These are phyloP conservation scores for Eilema depressum DNA, from an alignment of 2,888 invertebrate species.

Conservation along the genomic window DNA sequence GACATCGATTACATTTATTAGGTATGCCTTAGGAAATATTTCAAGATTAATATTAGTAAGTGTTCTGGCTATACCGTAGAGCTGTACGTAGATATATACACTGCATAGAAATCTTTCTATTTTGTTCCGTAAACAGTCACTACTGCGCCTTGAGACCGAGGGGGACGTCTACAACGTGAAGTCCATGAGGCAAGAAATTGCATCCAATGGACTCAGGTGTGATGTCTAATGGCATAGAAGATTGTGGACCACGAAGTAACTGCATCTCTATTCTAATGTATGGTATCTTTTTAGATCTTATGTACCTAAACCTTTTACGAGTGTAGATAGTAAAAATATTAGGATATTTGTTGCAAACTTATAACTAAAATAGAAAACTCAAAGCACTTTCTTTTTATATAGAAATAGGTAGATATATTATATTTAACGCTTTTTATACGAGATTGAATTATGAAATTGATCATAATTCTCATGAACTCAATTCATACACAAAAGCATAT, in stretches of 20 bases:
- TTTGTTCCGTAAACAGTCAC: slow-evolving; percentile 9
- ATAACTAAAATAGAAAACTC: no score
- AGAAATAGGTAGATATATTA: no score
- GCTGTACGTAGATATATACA: background rate
- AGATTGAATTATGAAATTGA: no score
- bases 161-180: slow-evolving; percentile 21
- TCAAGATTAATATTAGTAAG: background rate
- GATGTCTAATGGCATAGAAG: slow-evolving; percentile 24
- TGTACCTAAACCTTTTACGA: background rate
- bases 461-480: no score
- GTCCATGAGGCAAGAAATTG: slow-evolving; percentile 42
- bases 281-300: background rate
- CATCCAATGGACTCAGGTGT: slow-evolving; percentile 49
- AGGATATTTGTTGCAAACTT: no score
- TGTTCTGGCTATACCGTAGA: background rate
- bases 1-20: no score
- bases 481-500: no score
- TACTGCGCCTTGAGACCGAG: background rate
- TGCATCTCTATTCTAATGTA: background rate
- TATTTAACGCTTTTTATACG: no score
- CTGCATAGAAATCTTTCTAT: slow-evolving; percentile 8
- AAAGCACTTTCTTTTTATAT: no score
- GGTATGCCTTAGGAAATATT: no score
- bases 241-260: background rate
- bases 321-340: background rate